These are phyloP conservation scores for Trogon surrucura DNA, from an alignment of 2,113 vertebrate genomes.

Conservation along the genomic window DNA sequence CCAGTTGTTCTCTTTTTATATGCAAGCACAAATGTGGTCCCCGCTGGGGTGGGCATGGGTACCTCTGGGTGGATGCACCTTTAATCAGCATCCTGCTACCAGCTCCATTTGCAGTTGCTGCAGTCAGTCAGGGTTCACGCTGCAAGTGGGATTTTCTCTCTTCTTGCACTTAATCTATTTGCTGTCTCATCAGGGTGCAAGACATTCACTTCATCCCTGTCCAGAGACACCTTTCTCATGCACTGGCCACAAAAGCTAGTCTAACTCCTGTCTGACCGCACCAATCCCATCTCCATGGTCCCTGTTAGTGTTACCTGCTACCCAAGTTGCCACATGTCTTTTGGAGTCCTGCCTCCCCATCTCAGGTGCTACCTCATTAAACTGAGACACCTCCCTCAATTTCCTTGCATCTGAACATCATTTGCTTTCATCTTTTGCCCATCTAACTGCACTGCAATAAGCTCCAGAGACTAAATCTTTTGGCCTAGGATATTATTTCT, in stretches of 20 bases:
- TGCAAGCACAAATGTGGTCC: not conserved
- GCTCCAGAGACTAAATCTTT: not conserved
- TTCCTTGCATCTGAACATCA: not conserved
- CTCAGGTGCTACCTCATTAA: not conserved
- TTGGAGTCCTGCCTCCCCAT: not conserved
- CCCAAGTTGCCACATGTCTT: rapidly evolving
- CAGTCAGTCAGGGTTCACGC: not conserved
- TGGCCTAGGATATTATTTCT: not conserved
- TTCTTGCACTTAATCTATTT: not conserved
- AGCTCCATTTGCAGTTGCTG: not conserved
- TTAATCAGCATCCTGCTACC: not conserved
- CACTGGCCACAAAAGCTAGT: not conserved
- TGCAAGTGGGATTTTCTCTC: rapidly evolving
- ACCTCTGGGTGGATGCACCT: not conserved
- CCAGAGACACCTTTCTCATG: not conserved
- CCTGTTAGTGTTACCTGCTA: not conserved
- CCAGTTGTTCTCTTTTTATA: not conserved
- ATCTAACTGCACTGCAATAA: not conserved
- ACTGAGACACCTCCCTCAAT: not conserved
- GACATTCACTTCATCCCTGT: rapidly evolving
- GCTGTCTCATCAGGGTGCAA: not conserved
- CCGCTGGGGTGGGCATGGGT: rapidly evolving
- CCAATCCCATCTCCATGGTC: not conserved
- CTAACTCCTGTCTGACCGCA: not conserved
- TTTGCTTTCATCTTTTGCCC: not conserved